Evolutionary conservation across 1,140 invertebrate species (phyloP), one percentile per base, ranked within the genome.

Genomic region (Prorops nasuta): DNA sequence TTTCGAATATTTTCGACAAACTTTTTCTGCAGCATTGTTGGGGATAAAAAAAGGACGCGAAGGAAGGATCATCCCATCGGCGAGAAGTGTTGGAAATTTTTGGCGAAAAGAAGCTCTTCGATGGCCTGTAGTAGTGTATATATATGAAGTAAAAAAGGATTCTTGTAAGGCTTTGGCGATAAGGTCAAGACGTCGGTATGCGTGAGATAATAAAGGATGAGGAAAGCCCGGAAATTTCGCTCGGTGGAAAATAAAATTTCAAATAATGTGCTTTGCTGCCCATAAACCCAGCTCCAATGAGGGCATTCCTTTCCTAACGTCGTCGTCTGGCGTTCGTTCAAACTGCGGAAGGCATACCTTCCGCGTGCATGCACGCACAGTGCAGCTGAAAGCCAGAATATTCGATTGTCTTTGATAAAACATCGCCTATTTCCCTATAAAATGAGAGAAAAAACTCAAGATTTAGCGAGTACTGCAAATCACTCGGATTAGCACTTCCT

Each of bases 321-420:
- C 24, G 6, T 28, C 6, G 12, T 28, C 4, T 35, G 34, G 34
- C 34, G 15, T 35, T 38, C 16, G n/a, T 15, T 16, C 16, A 38
- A 38, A 38, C 36, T 17, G 16, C 10, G 17, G 4, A 10, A 12
- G 36, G 16, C 36, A 19, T 9, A 37, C 24, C 35, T 56, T 20
- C 44, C 54, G 28, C 44, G 38, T 18, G 38, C 16, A 32, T 35
- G 37, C 43, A 43, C 43, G 42, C 50, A 58, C 56, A 37, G 48
- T 43, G 45, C 43, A 56, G 49, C 38, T 38, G 16, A 28, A 21
- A 22, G 16, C 17, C 31, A 18, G 36, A 50, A 48, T 48, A 46
- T 20, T 22, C 3, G 16, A 52, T 46, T 17, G 7, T 40, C 14
- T 51, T 48, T 24, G 9, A 42, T 42, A 12, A 48, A 42, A 42